These are phyloP conservation scores for Delphinapterus leucas DNA, from an alignment of 2,113 vertebrate species.

Conservation along the genomic window DNA sequence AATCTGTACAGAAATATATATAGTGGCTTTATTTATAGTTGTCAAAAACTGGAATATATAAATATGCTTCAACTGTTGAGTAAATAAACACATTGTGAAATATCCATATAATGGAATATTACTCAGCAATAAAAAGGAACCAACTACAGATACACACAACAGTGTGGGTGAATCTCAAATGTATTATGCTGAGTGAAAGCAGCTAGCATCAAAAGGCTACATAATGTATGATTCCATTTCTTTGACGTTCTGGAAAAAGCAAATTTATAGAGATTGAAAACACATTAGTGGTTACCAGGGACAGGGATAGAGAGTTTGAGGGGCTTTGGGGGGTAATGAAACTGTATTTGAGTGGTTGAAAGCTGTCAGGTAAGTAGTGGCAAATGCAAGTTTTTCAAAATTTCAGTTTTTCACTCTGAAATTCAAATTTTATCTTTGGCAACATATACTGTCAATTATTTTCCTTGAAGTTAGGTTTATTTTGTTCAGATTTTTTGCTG, in stretches of 20 bases:
- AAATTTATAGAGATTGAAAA: neutral
- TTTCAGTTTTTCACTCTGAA: neutral
- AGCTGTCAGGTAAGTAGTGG: neutral
- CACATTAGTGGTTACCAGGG: neutral
- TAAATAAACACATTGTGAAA: neutral
- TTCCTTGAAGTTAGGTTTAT: neutral
- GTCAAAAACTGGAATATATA: neutral
- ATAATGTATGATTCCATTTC: neutral
- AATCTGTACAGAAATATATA: neutral
- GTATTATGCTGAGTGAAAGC: neutral
- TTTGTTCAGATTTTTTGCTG: neutral
- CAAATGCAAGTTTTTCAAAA: neutral
- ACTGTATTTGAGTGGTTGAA: neutral
- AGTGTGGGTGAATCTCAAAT: neutral
- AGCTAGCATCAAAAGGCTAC: neutral
- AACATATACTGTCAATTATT: neutral
- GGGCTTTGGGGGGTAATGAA: neutral
- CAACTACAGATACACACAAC: neutral
- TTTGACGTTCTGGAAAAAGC: neutral
- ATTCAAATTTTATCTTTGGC: neutral
- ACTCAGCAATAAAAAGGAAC: neutral
- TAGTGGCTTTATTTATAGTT: neutral
- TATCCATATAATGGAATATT: neutral
- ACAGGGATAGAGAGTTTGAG: neutral
- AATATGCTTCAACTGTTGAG: neutral